Evolutionary conservation across 2,797 vertebrate species (phyloP).

Genomic region (Merluccius polli): DNA sequence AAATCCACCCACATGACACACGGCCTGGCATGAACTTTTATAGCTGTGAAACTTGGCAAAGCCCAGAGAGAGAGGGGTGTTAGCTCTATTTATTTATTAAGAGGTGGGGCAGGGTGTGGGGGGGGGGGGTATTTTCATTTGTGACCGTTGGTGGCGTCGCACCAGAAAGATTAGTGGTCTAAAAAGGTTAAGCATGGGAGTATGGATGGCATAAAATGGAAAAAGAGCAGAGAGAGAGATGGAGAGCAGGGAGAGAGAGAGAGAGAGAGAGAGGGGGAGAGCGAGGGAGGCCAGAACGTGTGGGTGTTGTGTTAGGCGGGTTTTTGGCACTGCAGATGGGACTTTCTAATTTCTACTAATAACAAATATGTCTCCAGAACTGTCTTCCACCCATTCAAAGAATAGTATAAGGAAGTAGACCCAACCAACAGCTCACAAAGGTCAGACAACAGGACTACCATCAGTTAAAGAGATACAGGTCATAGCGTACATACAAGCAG

Average conservation of each 20-base stretch:
- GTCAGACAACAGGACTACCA: constrained; percentile 21
- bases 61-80: constrained; percentile 48
- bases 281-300: constrained; percentile 64
- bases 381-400: constrained; percentile 51
- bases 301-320: constrained; percentile 71
- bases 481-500: constrained; percentile 31
- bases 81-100: constrained; percentile 55
- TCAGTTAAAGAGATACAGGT: constrained; percentile 39
- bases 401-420: constrained; percentile 47
- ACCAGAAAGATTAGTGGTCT: constrained; percentile 55
- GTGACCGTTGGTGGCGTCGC: constrained; percentile 54
- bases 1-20: constrained; percentile 69
- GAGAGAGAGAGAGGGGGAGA: constrained; percentile 22
- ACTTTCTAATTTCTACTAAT: constrained; percentile 61
- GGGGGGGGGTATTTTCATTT: constrained; percentile 51
- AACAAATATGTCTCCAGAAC: constrained; percentile 60
- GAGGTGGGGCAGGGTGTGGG: not conserved
- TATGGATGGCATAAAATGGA: constrained; percentile 58
- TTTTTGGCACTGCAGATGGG: constrained; percentile 70
- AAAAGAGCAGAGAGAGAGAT: constrained; percentile 8
- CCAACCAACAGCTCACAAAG: no score
- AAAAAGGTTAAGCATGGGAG: constrained; percentile 63
- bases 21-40: constrained; percentile 65
- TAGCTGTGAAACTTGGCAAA: constrained; percentile 59
- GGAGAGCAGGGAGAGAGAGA: constrained; percentile 11